phyloP scores from a whole-genome alignment of 2,113 vertebrate genomes.

The Tiliqua scincoides region DNA sequence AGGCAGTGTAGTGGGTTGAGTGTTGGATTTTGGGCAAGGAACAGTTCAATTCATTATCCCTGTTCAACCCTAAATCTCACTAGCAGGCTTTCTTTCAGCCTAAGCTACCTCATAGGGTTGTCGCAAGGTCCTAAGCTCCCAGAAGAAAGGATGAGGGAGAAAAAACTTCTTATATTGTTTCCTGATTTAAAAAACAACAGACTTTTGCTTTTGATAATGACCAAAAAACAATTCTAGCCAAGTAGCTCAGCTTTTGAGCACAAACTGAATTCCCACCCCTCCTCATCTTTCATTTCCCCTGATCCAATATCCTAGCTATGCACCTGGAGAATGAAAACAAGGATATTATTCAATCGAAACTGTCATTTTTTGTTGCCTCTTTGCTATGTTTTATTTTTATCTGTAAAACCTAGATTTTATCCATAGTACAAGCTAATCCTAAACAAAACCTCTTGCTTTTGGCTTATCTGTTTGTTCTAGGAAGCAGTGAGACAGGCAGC shows the following conservation, averaged over 20 bases:
- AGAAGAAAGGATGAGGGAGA: background rate
- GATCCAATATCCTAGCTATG: background rate
- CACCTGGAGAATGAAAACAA: background rate
- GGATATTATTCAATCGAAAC: background rate
- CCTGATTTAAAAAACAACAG: background rate
- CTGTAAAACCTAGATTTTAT: background rate
- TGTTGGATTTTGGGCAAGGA: background rate
- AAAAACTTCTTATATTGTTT: background rate
- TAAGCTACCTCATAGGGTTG: background rate
- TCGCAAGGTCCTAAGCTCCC: background rate
- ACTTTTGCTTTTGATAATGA: background rate
- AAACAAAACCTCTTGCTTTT: background rate
- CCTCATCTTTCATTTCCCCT: background rate
- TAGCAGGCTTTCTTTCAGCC: background rate
- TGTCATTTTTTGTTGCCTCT: slow-evolving; percentile 26
- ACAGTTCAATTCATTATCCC: background rate
- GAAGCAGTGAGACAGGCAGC: background rate
- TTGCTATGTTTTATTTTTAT: background rate
- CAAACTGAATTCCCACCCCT: background rate
- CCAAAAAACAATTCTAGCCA: background rate
- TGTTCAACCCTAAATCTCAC: background rate
- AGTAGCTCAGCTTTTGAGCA: background rate
- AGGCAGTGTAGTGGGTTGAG: background rate
- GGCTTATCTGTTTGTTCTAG: background rate
- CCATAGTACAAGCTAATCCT: slow-evolving; percentile 36